phyloP scores from a whole-genome alignment of 2,113 vertebrate species.

The Oreochromis spilurus region DNA sequence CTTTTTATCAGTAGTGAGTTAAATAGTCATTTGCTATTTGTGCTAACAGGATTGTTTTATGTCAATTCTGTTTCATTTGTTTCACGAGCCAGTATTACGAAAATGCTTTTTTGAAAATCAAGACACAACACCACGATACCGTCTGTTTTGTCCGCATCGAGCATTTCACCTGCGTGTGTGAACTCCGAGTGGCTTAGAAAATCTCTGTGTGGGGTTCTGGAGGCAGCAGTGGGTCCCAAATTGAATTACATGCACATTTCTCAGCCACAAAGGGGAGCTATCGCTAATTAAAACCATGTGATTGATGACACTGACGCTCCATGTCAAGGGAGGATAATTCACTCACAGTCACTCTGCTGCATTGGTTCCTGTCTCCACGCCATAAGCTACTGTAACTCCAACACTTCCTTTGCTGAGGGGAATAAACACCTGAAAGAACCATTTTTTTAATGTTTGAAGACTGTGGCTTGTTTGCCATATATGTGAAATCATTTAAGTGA shows the following conservation, averaged over 20 bases:
- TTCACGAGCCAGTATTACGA: background rate
- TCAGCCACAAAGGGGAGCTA: conserved; percentile 75
- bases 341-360: conserved; percentile 69
- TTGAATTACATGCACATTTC: conserved; percentile 81
- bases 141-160: background rate
- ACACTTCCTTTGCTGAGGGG: conserved; percentile 47
- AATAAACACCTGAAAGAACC: conserved; percentile 2
- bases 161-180: conserved; percentile 22
- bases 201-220: conserved; percentile 57
- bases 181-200: conserved; percentile 61
- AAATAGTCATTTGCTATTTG: background rate
- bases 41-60: background rate
- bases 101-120: background rate
- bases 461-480: background rate
- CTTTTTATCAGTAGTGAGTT: background rate
- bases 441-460: background rate
- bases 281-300: conserved; percentile 77
- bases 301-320: conserved; percentile 73
- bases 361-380: conserved; percentile 60
- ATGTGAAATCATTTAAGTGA: conserved; percentile 1
- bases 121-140: background rate
- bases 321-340: conserved; percentile 65
- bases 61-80: background rate
- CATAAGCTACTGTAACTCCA: conserved; percentile 57
- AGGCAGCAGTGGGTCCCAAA: conserved; percentile 67